These are phyloP conservation scores for Stegophylla sp. DNA, from an alignment of 2,888 invertebrate genomes.

Conservation along the genomic window DNA sequence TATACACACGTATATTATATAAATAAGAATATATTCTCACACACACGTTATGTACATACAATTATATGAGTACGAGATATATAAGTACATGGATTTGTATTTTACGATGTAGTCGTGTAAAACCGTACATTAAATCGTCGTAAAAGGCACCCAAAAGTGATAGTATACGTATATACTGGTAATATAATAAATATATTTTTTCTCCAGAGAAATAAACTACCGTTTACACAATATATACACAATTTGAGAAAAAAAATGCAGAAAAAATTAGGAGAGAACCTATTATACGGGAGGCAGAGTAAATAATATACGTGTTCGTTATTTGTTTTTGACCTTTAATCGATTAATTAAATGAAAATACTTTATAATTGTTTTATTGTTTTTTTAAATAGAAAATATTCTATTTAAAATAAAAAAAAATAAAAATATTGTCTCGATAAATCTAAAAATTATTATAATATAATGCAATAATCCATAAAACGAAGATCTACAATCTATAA, in stretches of 20 bases:
- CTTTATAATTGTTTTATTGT: not conserved
- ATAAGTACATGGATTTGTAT: no score
- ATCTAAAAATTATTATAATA: slow-evolving; percentile 14
- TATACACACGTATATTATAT: not conserved
- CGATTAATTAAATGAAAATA: not conserved
- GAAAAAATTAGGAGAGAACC: no score
- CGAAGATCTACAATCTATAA: not conserved
- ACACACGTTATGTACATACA: not conserved
- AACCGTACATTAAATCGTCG: not conserved
- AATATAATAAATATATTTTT: not conserved
- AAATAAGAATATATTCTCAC: not conserved
- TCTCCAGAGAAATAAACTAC: no score
- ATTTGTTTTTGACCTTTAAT: not conserved
- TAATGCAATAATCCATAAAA: not conserved
- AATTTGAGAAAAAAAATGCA: no score
- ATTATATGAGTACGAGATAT: not conserved
- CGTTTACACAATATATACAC: no score
- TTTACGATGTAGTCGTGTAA: not conserved
- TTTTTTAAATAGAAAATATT: no score
- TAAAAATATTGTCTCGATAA: not conserved
- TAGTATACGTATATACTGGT: not conserved
- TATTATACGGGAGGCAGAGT: no score
- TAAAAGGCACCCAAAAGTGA: not conserved
- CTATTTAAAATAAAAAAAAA: no score
- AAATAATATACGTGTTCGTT: not conserved